Base-by-base conservation (phyloP, 2,113 vertebrate species). In the Sarotherodon lohbergeri region DNA sequence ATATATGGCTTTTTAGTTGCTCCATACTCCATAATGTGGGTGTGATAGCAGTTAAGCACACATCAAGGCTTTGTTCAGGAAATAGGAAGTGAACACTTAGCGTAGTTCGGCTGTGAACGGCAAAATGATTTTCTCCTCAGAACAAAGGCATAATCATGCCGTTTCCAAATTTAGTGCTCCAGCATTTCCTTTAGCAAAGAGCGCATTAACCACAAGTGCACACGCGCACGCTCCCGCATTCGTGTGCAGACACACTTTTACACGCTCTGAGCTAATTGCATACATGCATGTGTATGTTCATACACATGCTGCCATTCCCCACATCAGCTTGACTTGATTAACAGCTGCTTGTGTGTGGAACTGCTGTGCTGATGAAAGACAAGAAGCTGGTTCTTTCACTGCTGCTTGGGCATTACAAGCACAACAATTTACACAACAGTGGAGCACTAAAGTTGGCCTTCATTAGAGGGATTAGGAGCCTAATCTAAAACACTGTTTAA, bases 381-480 rank as follows among this genome's bases (percentile, higher is more conserved):
- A 86, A 89, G 90, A 46, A 93, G 91, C 88, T 85, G 87, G 59
- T 88, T 90, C 93, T 89, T 89, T 93, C 94, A 83, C 86, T 81
- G 80, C 86, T 7, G 59, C 66, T 55, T 24, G 54, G 88, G 76
- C 81, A 89, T 90, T 88, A 90, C 89, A 89, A 81, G 90, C 80
- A 46, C 48, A 36, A 83, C 78, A 83, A 92, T 95, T 95, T 95
- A 94, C 90, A 92, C 92, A 95, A 93, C 91, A 93, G 61, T 80
- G 66, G 52, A 86, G 86, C 85, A 50, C 88, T 76, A 85, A 89
- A 84, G 82, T 94, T 94, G 90, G 92, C 88, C 91, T 93, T 95
- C 92, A 89, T 95, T 94, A 93, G 86, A 68, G 85, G 91, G 91
- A 96, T 96, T 95, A 95, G 85, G 88, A 89, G 83, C 34, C 88